Evolutionary conservation across 2,888 invertebrate genomes (phyloP).

Genomic region (Amiota communis): DNA sequence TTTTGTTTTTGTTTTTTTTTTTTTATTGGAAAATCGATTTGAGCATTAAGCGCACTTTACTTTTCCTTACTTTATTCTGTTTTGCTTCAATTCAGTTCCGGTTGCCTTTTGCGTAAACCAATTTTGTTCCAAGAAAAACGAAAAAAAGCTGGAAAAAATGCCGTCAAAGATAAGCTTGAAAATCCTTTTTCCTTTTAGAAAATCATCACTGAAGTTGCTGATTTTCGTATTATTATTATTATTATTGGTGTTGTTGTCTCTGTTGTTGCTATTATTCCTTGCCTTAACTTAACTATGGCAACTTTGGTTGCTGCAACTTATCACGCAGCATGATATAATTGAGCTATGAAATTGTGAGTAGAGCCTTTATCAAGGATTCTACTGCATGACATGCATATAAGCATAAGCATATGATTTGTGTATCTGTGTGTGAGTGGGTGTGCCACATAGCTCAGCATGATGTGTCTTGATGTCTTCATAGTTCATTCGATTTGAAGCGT

Average conservation of each 20-base stretch:
- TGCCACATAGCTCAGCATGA: no score
- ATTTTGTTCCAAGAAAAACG: not conserved
- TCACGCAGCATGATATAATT: constrained; percentile 25
- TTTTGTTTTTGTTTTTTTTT: not conserved
- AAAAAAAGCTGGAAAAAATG: not conserved
- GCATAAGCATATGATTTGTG: no score
- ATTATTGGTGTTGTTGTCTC: constrained; percentile 36
- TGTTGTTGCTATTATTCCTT: constrained; percentile 11
- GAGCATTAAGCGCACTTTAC: constrained; percentile 11
- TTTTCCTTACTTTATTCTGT: not conserved
- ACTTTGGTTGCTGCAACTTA: constrained; percentile 20
- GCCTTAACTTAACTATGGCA: not conserved
- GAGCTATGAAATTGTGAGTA: constrained; percentile 25
- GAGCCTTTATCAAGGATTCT: constrained; percentile 12
- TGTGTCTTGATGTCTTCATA: no score
- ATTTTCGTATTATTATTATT: constrained; percentile 29
- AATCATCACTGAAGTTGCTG: constrained; percentile 48
- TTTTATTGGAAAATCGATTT: constrained; percentile 66
- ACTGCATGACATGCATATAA: constrained; percentile 12
- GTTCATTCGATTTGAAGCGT: no score
- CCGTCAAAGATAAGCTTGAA: constrained; percentile 22
- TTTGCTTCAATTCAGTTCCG: constrained; percentile 14
- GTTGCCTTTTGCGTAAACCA: not conserved
- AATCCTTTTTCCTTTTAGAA: constrained; percentile 27
- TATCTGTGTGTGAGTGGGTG: no score